Evolutionary conservation across 2,888 invertebrate species (phyloP), one percentile per base, ranked within the genome.

Genomic region (Cyclophora albipunctata): DNA sequence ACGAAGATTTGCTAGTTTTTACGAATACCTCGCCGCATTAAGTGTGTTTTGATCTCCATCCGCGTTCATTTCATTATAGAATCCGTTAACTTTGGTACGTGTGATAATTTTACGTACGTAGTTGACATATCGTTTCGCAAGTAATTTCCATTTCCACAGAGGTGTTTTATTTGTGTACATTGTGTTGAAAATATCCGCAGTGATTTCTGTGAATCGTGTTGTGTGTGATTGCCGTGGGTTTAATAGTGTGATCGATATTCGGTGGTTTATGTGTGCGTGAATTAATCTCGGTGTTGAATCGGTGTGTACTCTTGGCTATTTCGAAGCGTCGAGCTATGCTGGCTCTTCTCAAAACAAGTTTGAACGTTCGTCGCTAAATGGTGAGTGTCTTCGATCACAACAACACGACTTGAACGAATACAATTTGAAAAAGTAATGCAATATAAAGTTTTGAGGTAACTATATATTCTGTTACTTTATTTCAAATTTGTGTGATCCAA

Each of bases 41-140:
- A 46, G 48, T 45, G 54, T 52, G 54, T 43, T 51, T 42, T 51
- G 45, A 47, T 47, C 57, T 52, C 47, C 48, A 51, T 45, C 37
- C 34, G 42, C 50, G 46, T 47, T 47, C 43, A 54, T 52, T 47
- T 51, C 50, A 49, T 42, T 46, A 33, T 45, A 50, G 49, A 40
- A 51, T 53, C 52, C 20, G 50, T 50, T 50, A 34, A 53, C 50
- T 54, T 45, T 45, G 44, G 44, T 44, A 40, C 46, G 63, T 57
- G 63, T 66, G 67, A 68, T 72, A 66, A 70, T 73, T 81, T 79
- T 75, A 81, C 76, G 75, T 80, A 75, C 71, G 70, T 67, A 70
- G 68, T 82, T 84, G 84, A 80, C 82, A 78, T 79, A 76, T 75
- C 78, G 69, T 84, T 84, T 85, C 82, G 81, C 82, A 84, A 85